Conservation (phyloP, 2,113 vertebrate species). For the Indri indri region DNA sequence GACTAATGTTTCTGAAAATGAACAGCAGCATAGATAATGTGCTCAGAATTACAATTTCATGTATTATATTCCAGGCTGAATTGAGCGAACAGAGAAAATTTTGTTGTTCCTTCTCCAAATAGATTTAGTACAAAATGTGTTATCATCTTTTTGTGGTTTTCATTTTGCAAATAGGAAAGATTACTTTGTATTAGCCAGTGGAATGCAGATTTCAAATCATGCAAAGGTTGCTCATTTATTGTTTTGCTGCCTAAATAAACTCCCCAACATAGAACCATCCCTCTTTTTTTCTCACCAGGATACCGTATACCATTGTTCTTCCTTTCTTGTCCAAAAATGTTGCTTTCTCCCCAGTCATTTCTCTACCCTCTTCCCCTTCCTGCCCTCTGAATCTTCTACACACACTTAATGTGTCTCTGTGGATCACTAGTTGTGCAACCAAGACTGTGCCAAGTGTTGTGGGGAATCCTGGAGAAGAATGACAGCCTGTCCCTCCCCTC, state of each 20-base stretch:
- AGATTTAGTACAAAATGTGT: conserved; percentile 53
- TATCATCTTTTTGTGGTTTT: conserved; percentile 58
- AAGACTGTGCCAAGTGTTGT: background rate
- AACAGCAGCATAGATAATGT: conserved; percentile 17
- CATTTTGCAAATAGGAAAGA: conserved; percentile 63
- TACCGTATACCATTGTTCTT: background rate
- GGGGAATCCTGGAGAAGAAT: background rate
- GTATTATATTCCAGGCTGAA: conserved; percentile 46
- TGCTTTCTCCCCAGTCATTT: background rate
- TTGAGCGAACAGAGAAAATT: conserved; percentile 59
- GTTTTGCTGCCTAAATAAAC: conserved; percentile 35
- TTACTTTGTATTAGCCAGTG: conserved; percentile 51
- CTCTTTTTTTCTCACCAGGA: background rate
- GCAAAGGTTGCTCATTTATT: conserved; percentile 42
- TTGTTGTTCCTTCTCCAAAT: conserved; percentile 40
- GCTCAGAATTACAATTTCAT: conserved; percentile 51
- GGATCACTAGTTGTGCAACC: background rate
- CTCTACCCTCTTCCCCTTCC: background rate
- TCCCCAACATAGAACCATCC: background rate
- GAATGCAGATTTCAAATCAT: conserved; percentile 46
- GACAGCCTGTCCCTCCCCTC: background rate
- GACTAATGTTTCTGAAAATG: conserved; percentile 54
- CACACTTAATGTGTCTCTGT: background rate
- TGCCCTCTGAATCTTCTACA: background rate
- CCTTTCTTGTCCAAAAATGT: background rate